phyloP scores from a whole-genome alignment of 2,113 vertebrate genomes.

The zebrafish (Danio rerio) region DNA sequence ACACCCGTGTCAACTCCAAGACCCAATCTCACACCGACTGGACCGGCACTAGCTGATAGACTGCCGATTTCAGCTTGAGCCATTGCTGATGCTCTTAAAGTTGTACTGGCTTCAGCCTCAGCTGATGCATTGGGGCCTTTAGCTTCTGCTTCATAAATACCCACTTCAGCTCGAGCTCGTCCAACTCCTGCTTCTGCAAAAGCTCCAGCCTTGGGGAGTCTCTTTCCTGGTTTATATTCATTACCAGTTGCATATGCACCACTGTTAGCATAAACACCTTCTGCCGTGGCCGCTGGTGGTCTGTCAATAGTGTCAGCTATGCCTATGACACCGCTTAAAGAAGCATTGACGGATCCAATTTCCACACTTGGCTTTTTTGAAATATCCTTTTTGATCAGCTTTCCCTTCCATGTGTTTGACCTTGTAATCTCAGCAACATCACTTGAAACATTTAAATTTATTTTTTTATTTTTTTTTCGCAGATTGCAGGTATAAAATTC shows the following conservation, averaged over 20 bases:
- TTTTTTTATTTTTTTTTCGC: no score
- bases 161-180: conserved; percentile 37
- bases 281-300: neutral
- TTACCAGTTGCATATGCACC: neutral
- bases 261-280: neutral
- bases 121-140: conserved; percentile 38
- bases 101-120: neutral
- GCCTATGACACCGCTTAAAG: no score
- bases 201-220: conserved; percentile 24
- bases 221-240: neutral
- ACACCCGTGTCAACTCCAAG: neutral
- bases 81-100: conserved; percentile 4
- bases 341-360: neutral
- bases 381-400: neutral
- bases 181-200: conserved; percentile 50
- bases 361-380: neutral
- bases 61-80: conserved; percentile 48
- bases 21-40: conserved; percentile 19
- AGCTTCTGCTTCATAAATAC: conserved; percentile 49
- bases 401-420: no score
- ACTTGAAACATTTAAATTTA: no score
- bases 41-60: conserved; percentile 52
- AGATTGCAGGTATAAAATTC: no score
- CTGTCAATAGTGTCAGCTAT: no score
- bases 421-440: no score